Evolutionary conservation across 2,113 vertebrate genomes (phyloP).

Genomic region (Stercorarius parasiticus): DNA sequence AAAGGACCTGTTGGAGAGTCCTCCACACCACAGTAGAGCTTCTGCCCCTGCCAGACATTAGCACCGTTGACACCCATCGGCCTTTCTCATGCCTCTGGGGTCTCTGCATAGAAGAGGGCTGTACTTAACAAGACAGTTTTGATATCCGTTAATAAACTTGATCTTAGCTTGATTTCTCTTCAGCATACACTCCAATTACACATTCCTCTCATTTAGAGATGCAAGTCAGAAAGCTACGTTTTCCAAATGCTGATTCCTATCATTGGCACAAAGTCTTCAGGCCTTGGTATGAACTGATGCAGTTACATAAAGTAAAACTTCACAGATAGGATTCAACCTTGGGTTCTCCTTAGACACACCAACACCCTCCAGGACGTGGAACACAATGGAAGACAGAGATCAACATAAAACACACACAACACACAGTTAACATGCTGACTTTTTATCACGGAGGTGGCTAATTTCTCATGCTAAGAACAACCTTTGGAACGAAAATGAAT

Average conservation of each 20-base stretch:
- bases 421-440: background rate
- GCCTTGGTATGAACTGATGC: background rate
- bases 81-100: background rate
- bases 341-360: background rate
- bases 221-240: background rate
- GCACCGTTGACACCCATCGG: background rate
- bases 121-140: background rate
- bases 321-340: background rate
- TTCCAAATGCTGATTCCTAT: background rate
- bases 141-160: background rate
- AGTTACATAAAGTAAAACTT: background rate
- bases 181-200: background rate
- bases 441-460: background rate
- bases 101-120: background rate
- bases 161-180: background rate
- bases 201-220: background rate
- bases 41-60: background rate
- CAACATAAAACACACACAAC: background rate
- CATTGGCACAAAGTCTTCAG: background rate
- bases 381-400: background rate
- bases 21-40: background rate
- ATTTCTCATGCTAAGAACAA: conserved; percentile 50
- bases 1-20: background rate
- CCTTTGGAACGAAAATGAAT: conserved; percentile 39
- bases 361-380: background rate